phyloP scores from a whole-genome alignment of 1,140 invertebrate genomes.

The Sycophaga agraensis region DNA sequence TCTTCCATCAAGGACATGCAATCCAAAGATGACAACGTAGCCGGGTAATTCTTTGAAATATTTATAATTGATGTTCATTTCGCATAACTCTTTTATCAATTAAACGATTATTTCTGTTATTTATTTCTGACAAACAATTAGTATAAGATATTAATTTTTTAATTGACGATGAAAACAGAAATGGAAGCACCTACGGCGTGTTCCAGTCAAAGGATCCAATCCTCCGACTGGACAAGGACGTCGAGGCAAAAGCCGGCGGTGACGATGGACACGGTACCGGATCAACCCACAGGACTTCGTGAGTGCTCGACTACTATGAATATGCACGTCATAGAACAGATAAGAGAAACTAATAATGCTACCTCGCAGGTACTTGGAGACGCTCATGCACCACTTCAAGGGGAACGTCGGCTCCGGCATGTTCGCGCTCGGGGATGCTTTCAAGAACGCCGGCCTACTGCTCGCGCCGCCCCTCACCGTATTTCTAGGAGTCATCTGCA shows the following conservation, averaged over 20 bases:
- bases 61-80: no score
- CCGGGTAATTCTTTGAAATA: no score
- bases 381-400: constrained; percentile 73
- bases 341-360: no score
- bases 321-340: no score
- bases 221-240: constrained; percentile 49
- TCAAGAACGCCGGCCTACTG: constrained; percentile 71
- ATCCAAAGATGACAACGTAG: no score
- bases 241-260: constrained; percentile 12
- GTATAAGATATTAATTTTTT: no score
- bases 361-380: constrained; percentile 67
- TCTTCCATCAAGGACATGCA: no score
- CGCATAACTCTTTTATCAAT: no score
- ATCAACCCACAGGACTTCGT: constrained; percentile 60
- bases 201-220: constrained; percentile 61
- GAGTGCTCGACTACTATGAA: constrained; percentile 47
- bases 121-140: no score
- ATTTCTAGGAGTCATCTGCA: constrained; percentile 68
- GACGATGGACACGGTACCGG: constrained; percentile 49
- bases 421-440: constrained; percentile 76
- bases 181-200: constrained; percentile 48
- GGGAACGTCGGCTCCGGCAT: constrained; percentile 77
- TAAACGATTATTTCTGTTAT: no score
- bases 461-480: constrained; percentile 67
- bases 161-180: no score